phyloP scores from a whole-genome alignment of 2,797 vertebrate species.

The Tamandua tetradactyla region DNA sequence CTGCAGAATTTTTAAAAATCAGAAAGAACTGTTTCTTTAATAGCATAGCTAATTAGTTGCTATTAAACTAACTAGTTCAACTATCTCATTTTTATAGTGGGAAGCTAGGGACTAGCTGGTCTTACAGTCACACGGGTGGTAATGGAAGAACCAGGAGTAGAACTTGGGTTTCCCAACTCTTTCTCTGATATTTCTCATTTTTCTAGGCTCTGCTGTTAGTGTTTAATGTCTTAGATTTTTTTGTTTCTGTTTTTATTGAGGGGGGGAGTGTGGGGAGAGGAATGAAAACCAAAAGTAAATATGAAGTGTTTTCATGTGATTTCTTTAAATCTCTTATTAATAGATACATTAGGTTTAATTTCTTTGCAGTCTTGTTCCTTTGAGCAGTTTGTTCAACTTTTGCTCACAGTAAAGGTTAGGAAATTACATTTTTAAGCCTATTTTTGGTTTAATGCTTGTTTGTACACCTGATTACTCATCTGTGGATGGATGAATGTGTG shows the following conservation, averaged over 20 bases:
- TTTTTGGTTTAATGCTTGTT: constrained; percentile 33
- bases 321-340: constrained; percentile 28
- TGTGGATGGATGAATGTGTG: neutral
- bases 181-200: neutral
- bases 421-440: neutral
- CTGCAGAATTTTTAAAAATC: neutral
- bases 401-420: neutral
- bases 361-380: constrained; percentile 15
- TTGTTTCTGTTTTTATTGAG: constrained; percentile 9
- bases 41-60: neutral
- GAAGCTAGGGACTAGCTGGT: neutral
- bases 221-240: neutral
- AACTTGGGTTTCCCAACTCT: neutral
- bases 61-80: neutral
- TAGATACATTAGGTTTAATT: constrained; percentile 24
- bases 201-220: neutral
- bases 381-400: constrained; percentile 2
- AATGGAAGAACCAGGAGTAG: neutral
- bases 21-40: neutral
- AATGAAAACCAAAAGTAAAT: neutral
- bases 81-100: neutral
- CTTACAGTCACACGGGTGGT: neutral
- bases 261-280: neutral
- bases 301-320: constrained; percentile 12
- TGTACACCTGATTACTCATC: neutral